Percentiles rank a stretch among this genome's conserved stretches.
These are phyloP conservation scores for Chaetura pelagica DNA, from an alignment of 2,113 vertebrate genomes.

Conservation along the genomic window DNA sequence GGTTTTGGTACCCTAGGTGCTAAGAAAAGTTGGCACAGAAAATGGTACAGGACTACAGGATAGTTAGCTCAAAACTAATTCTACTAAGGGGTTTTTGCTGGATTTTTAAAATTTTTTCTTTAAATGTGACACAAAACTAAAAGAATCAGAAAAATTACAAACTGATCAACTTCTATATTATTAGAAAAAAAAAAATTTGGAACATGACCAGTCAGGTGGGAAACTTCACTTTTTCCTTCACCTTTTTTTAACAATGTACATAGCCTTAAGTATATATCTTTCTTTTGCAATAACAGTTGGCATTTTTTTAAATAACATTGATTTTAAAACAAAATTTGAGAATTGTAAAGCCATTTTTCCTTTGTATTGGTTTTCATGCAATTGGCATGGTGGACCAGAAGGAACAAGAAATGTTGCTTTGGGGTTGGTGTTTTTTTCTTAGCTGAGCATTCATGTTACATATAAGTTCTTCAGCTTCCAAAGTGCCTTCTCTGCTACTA, in stretches of 20 bases:
- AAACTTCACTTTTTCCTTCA: neutral
- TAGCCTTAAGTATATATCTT: neutral
- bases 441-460: neutral
- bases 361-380: neutral
- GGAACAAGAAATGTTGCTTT: neutral
- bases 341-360: neutral
- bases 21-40: neutral
- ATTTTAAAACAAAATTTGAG: neutral
- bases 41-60: neutral
- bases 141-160: neutral
- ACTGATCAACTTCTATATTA: neutral
- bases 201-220: fast-evolving
- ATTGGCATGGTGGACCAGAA: neutral
- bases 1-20: neutral
- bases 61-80: neutral
- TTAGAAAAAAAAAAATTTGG: neutral
- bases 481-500: neutral
- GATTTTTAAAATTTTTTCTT: neutral
- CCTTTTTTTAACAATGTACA: neutral
- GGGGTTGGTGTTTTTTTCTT: neutral
- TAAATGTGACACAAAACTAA: neutral
- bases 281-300: neutral
- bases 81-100: neutral
- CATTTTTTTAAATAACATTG: neutral
- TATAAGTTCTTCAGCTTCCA: neutral